Evolutionary conservation across 2,797 vertebrate species (phyloP).

Genomic region (Muscicapa comitata): DNA sequence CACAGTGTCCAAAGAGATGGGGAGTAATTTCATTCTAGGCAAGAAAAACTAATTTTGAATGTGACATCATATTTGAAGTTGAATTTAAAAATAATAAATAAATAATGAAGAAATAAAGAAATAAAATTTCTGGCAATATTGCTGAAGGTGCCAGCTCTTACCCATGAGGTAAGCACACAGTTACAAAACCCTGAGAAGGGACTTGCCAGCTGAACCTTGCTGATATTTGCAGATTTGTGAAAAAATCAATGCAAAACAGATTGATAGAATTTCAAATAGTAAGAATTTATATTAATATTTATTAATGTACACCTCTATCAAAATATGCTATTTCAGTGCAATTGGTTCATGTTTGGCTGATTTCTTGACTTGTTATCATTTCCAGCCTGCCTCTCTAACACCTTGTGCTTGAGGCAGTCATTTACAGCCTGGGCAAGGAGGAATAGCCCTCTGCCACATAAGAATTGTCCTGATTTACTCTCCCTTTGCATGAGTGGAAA

Average conservation of each 20-base stretch:
- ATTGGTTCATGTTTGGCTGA: not conserved
- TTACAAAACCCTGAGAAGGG: accelerated
- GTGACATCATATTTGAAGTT: not conserved
- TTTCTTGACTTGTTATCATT: not conserved
- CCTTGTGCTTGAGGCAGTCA: conserved; percentile 21
- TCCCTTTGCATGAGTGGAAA: not conserved
- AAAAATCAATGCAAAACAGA: not conserved
- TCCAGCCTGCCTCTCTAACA: not conserved
- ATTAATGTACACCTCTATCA: not conserved
- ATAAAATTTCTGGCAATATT: not conserved
- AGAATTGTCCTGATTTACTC: not conserved
- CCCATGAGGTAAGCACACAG: not conserved
- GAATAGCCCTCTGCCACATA: not conserved
- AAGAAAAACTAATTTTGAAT: not conserved
- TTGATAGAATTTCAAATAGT: not conserved
- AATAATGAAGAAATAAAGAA: not conserved
- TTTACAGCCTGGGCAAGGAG: not conserved
- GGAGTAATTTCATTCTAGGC: not conserved
- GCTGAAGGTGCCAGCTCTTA: not conserved
- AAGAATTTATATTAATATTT: not conserved
- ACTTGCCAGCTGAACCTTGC: not conserved
- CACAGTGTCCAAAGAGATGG: not conserved
- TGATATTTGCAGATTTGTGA: not conserved
- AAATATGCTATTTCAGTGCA: conserved; percentile 1
- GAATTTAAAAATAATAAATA: not conserved